Percentiles rank a stretch among this genome's conserved stretches.
Evolutionary conservation across 2,888 invertebrate species (phyloP).

Genomic region (Parapristionchus giblindavisi): DNA sequence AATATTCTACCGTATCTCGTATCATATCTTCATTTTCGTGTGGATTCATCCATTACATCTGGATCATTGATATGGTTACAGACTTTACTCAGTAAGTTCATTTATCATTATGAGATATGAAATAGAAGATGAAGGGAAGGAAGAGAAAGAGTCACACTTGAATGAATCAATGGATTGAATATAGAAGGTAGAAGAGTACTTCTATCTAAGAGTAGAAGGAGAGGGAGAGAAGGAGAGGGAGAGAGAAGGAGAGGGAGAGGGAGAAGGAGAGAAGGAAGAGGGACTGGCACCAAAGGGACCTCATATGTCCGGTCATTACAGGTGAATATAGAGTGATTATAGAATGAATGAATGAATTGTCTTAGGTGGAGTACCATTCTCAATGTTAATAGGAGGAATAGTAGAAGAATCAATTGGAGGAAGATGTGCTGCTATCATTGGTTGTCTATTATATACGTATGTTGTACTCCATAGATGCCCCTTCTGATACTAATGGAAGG

Average conservation of each 20-base stretch:
- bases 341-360: neutral
- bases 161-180: conserved; percentile 26
- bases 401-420: conserved; percentile 60
- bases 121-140: neutral
- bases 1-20: conserved; percentile 67
- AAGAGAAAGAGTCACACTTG: conserved; percentile 9
- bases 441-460: conserved; percentile 60
- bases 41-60: conserved; percentile 59
- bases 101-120: neutral
- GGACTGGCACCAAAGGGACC: too few species aligned
- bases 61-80: conserved; percentile 67
- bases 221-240: conserved; percentile 8
- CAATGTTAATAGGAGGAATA: conserved; percentile 65
- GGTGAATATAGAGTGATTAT: neutral
- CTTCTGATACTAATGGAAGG: neutral
- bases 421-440: conserved; percentile 57
- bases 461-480: too few species aligned
- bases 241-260: neutral
- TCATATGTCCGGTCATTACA: conserved; percentile 22
- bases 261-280: neutral
- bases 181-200: conserved; percentile 23
- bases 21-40: conserved; percentile 66
- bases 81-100: conserved; percentile 59
- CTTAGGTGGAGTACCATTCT: conserved; percentile 63
- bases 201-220: conserved; percentile 4